These are phyloP conservation scores for Ahaetulla prasina DNA, from an alignment of 2,113 vertebrate genomes.

Conservation along the genomic window DNA sequence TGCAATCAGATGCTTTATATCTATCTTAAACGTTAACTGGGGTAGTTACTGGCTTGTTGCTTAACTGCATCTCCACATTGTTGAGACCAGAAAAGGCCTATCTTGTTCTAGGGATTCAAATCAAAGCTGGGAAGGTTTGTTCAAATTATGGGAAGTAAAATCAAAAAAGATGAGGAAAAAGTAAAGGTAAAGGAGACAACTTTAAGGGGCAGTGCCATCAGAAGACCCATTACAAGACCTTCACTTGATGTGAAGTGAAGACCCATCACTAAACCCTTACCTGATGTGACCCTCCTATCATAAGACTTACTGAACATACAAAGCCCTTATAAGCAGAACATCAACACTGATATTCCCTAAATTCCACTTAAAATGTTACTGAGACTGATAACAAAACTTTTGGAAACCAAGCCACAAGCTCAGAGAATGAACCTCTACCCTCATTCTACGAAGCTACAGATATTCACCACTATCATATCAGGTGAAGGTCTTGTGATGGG, in stretches of 20 bases:
- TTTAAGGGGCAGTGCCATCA: neutral
- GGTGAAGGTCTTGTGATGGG: neutral
- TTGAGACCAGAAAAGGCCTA: neutral
- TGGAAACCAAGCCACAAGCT: too few relatives aligned
- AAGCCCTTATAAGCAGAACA: too few relatives aligned
- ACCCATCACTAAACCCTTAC: too few relatives aligned
- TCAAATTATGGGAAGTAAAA: neutral
- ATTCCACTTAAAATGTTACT: too few relatives aligned
- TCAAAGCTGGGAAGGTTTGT: neutral
- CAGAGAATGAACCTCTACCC: too few relatives aligned
- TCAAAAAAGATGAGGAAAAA: neutral
- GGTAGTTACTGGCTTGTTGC: neutral
- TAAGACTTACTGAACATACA: too few relatives aligned
- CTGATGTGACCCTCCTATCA: too few relatives aligned
- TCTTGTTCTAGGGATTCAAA: neutral
- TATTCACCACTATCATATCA: neutral
- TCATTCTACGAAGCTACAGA: too few relatives aligned
- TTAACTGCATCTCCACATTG: neutral
- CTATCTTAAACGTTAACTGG: neutral
- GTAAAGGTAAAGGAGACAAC: neutral
- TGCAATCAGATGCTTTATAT: neutral
- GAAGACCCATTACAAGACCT: too few relatives aligned
- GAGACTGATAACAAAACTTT: too few relatives aligned
- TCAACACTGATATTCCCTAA: too few relatives aligned
- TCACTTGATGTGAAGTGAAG: too few relatives aligned